Evolutionary conservation across 1,140 invertebrate genomes (phyloP), one percentile per base, ranked within the genome.

Genomic region (Eurosta solidaginis): DNA sequence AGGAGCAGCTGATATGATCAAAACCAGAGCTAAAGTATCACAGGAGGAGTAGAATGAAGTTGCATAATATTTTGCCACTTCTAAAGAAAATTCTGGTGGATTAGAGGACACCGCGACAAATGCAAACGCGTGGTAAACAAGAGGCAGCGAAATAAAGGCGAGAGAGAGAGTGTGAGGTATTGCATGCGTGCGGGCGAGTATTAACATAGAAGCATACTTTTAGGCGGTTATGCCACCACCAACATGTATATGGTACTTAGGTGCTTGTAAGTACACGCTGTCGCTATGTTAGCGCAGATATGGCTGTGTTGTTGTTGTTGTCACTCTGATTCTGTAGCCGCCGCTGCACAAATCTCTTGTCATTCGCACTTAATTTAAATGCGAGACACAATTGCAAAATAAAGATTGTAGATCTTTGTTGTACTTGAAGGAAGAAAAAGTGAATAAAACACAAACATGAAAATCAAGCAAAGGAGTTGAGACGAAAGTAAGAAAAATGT

Each of bases 351-450:
- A 84, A 85, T 84, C 83, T 83, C 83, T 81, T 86, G 83, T 86
- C 85, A 86, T 86, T 86, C 84, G 82, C 85, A 86, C 85, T 86
- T 86, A 86, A 86, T 86, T 86, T 85, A 84, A 86, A 85, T 86
- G 82, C 85, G 82, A 83, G 83, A 86, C 85, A 86, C 85, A 86
- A 85, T 85, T 80, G 83, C 81, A 68, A 82, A 82, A 84, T 79
- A 78, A 82, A 80, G 59, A 68, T 68, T 68, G 33, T 68, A 68
- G 59, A 68, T 68, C 59, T 68, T 20, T 68, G 29, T n/a, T 47
- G 33, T 20, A n/a, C n/a, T n/a, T n/a, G n/a, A 33, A 20, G 27
- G 17, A 3, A 68, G 20, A 68, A 27, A 1, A 17, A 40, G 22
- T 59, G n/a, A 17, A 47, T 17, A 47, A 68, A 33, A 59, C n/a